These are phyloP conservation scores for Urosaurus nigricauda DNA, from an alignment of 2,797 vertebrate species.

Conservation along the genomic window DNA sequence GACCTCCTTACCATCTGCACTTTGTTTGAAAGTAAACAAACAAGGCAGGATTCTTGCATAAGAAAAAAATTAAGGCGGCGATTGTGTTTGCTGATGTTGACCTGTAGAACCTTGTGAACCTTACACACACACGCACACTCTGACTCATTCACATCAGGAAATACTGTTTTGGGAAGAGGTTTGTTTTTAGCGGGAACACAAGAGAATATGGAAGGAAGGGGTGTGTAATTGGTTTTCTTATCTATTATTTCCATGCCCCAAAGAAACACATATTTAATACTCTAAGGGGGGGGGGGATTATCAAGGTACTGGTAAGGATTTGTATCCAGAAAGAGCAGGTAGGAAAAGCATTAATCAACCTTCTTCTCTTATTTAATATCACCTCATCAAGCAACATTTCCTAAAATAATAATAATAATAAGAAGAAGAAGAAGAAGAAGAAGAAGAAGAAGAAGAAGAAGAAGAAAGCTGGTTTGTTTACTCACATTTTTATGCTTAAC, in stretches of 20 bases:
- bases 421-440: too few relatives aligned
- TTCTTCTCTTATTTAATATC: neutral
- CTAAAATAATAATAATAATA: neutral
- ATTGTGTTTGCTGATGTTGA: neutral
- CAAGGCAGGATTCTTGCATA: neutral
- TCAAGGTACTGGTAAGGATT: neutral
- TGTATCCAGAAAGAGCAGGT: neutral
- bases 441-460: too few relatives aligned
- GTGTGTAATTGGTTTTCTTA: neutral
- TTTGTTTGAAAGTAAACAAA: neutral
- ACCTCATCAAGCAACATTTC: neutral
- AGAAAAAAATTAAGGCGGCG: neutral
- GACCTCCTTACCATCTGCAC: neutral
- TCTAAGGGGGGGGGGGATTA: neutral
- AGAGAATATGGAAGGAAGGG: neutral
- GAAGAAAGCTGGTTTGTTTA: neutral
- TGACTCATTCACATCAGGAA: neutral
- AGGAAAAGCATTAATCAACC: neutral
- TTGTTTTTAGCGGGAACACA: neutral
- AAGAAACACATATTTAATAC: neutral
- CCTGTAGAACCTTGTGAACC: neutral
- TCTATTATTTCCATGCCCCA: neutral
- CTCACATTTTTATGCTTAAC: neutral
- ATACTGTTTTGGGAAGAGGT: neutral
- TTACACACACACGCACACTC: too few relatives aligned